Percentiles rank a stretch among this genome's conserved stretches.
phyloP scores from a whole-genome alignment of 1,140 invertebrate genomes.

The Ceratoteleas bidentatus region DNA sequence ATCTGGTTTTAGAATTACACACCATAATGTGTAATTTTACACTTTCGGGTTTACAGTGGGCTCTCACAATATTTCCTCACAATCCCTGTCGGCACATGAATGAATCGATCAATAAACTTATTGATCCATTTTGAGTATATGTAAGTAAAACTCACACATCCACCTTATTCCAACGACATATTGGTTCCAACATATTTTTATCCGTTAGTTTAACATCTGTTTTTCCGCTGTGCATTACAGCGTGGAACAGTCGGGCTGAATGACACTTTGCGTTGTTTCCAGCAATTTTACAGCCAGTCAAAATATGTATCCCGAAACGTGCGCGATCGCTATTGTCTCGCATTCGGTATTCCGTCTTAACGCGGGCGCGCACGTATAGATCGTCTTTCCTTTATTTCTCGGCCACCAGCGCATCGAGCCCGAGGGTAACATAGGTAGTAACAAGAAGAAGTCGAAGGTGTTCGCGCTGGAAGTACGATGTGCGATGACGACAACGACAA shows the following conservation, averaged over 20 bases:
- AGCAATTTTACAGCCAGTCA: slow-evolving; percentile 28
- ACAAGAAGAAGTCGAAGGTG: slow-evolving; percentile 62
- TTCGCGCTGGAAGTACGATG: slow-evolving; percentile 54
- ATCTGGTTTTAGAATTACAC: too few species aligned
- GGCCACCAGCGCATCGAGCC: slow-evolving; percentile 48
- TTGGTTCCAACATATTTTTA: too few species aligned
- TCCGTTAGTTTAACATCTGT: too few species aligned
- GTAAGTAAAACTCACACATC: too few species aligned
- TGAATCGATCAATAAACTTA: too few species aligned
- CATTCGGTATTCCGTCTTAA: slow-evolving; percentile 45
- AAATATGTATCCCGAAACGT: slow-evolving; percentile 48
- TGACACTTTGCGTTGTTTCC: slow-evolving; percentile 15
- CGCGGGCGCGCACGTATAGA: slow-evolving; percentile 26
- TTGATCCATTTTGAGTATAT: too few species aligned
- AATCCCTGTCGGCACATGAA: too few species aligned
- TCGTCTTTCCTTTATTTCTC: slow-evolving; percentile 58
- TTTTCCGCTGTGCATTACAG: not conserved
- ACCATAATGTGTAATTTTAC: too few species aligned
- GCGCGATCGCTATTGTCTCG: slow-evolving; percentile 45
- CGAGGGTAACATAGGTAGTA: slow-evolving; percentile 60
- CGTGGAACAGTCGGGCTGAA: slow-evolving; percentile 5
- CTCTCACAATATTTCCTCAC: too few species aligned
- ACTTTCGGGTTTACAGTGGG: too few species aligned
- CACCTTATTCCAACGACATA: too few species aligned
- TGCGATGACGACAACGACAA: slow-evolving; percentile 64